Evolutionary conservation across 2,797 vertebrate species (phyloP), one percentile per base, ranked within the genome.

Genomic region (Australoheros facetus): DNA sequence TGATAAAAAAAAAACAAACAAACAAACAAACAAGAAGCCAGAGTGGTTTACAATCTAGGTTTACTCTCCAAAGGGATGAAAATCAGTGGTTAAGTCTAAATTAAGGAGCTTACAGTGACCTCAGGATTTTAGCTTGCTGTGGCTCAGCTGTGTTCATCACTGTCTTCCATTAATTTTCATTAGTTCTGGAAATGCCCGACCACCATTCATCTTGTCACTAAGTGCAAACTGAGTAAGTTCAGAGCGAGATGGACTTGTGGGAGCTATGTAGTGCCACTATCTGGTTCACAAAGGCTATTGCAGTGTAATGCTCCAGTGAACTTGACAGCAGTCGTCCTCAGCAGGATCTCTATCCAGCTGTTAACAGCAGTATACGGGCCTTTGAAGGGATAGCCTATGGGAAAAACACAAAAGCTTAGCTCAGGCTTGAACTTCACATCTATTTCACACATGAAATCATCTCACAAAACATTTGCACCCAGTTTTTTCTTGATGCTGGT

Each of bases 281-380:
- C 73, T 91, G 95, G 94, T 74, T 14, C 54, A 54, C 53, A 56
- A 19, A 1, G 4, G 58, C 6, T 55, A 85, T 64, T 88, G 72
- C 92, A 79, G 7, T 1, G 58, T 75, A 55, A 57, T 82, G 85
- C 83, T 89, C 76, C 77, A 89, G 12, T 92, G 87, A 93, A 90
- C 88, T 89, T 91, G 88, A 81, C 77, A 77, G 79, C 78, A 75
- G 75, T 66, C 11, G 2, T 73, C 73, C 62, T 83, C 87, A 83
- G 78, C 75, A 71, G 82, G 59, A 75, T n/a, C 55, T 81, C 79
- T 88, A 75, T 90, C 88, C 81, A 90, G 86, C 88, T 92, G 91
- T 91, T 88, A 89, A 84, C 80, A 90, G 86, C 85, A 86, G 87
- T 11, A 79, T 21, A 9, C 23, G 39, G 42, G 69, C 75, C 85